phyloP scores from a whole-genome alignment of 2,113 vertebrate species.

The Falco punctatus region DNA sequence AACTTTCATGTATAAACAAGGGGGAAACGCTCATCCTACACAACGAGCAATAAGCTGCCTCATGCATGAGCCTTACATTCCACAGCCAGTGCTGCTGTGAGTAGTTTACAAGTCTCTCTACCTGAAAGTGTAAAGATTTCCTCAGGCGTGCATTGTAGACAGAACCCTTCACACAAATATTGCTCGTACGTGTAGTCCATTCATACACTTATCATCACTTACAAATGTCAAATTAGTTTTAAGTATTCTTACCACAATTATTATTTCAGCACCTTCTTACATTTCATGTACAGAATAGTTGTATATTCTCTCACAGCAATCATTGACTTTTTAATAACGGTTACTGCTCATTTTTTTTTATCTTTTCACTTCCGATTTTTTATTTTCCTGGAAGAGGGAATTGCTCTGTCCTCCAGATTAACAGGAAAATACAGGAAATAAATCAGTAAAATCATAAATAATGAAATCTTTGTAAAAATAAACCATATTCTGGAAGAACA shows the following conservation, averaged over 20 bases:
- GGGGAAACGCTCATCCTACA: neutral
- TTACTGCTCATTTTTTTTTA: neutral
- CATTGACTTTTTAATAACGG: neutral
- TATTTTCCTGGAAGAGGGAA: neutral
- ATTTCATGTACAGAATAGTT: neutral
- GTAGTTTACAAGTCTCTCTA: neutral
- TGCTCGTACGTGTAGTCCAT: neutral
- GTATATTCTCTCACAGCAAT: neutral
- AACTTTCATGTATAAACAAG: neutral
- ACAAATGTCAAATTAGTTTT: neutral
- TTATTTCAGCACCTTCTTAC: neutral
- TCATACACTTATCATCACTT: neutral
- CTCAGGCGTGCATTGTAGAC: neutral
- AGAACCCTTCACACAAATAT: neutral
- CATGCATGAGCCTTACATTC: neutral
- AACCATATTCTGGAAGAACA: neutral
- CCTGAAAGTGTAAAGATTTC: neutral
- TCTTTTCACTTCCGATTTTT: neutral
- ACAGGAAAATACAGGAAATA: neutral
- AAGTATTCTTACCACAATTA: neutral
- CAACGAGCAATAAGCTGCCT: neutral
- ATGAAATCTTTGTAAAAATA: neutral
- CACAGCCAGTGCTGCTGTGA: neutral
- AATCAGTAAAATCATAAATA: neutral
- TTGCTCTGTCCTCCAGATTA: neutral